These are phyloP conservation scores for Argopecten irradians DNA, from an alignment of 1,140 invertebrate species.

Conservation along the genomic window DNA sequence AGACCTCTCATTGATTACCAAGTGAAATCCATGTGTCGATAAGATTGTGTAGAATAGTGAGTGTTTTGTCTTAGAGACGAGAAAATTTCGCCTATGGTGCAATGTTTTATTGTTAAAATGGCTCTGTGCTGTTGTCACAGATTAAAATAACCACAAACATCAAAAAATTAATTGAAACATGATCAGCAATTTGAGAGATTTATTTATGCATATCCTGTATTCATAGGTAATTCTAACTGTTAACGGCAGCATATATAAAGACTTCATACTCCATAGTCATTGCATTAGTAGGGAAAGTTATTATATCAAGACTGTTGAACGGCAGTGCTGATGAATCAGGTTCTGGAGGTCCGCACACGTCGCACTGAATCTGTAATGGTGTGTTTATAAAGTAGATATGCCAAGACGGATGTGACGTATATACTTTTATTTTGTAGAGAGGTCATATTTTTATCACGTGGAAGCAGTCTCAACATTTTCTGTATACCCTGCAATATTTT, in stretches of 20 bases:
- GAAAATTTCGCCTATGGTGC: neutral
- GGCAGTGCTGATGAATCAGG: neutral
- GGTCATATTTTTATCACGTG: neutral
- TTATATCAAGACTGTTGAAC: neutral
- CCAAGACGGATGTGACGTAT: neutral
- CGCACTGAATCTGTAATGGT: neutral
- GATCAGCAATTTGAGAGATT: neutral
- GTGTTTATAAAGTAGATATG: neutral
- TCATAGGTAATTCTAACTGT: neutral
- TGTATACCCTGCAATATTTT: neutral
- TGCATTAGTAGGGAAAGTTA: neutral
- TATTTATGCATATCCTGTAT: slow-evolving; percentile 23
- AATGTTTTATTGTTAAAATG: neutral
- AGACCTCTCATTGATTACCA: neutral
- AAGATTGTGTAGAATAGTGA: neutral
- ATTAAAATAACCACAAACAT: neutral
- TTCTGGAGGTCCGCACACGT: neutral
- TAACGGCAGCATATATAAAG: slow-evolving; percentile 1
- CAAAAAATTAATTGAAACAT: neutral
- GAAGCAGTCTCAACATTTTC: neutral
- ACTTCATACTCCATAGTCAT: neutral
- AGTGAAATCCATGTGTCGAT: neutral
- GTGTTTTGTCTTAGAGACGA: neutral
- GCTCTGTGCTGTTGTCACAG: slow-evolving; percentile 1
- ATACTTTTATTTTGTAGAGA: neutral